Evolutionary conservation across 2,797 vertebrate genomes (phyloP).

Genomic region (Cryptoprocta ferox): DNA sequence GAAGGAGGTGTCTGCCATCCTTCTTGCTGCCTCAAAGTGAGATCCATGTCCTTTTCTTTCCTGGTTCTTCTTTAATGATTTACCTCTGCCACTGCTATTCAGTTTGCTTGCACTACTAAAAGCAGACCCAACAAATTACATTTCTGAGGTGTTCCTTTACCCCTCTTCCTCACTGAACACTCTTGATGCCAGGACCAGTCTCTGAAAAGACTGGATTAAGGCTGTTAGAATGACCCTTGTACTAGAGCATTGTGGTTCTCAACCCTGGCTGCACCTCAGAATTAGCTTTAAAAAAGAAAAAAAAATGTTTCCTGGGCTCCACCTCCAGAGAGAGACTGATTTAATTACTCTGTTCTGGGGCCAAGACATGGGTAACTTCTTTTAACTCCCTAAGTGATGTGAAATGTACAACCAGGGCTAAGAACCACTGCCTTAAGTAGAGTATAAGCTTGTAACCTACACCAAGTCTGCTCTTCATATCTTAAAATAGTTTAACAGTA

Average conservation of each 20-base stretch:
- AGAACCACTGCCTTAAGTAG: not conserved
- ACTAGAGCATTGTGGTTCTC: not conserved
- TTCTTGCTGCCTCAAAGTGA: not conserved
- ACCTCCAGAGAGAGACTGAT: slow-evolving; percentile 2
- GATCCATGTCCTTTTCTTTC: not conserved
- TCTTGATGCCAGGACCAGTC: not conserved
- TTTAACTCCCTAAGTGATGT: slow-evolving; percentile 7
- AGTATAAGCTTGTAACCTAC: not conserved
- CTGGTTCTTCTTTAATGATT: not conserved
- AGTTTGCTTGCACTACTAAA: not conserved
- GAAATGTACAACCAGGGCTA: not conserved
- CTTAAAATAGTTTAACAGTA: slow-evolving; percentile 22
- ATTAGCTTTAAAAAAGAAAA: not conserved
- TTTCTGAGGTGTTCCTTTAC: not conserved
- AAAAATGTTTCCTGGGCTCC: not conserved
- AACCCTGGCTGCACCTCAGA: not conserved
- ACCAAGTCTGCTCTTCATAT: not conserved
- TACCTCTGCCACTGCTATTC: not conserved
- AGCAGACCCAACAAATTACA: slow-evolving; percentile 10
- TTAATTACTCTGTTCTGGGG: not conserved
- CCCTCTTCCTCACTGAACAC: not conserved
- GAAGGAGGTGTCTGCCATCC: not conserved
- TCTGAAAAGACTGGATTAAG: slow-evolving; percentile 36
- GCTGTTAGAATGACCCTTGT: slow-evolving; percentile 28
- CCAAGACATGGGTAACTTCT: not conserved